Base-by-base conservation (phyloP, 2,113 vertebrate genomes). In the Pelmatolapia mariae region DNA sequence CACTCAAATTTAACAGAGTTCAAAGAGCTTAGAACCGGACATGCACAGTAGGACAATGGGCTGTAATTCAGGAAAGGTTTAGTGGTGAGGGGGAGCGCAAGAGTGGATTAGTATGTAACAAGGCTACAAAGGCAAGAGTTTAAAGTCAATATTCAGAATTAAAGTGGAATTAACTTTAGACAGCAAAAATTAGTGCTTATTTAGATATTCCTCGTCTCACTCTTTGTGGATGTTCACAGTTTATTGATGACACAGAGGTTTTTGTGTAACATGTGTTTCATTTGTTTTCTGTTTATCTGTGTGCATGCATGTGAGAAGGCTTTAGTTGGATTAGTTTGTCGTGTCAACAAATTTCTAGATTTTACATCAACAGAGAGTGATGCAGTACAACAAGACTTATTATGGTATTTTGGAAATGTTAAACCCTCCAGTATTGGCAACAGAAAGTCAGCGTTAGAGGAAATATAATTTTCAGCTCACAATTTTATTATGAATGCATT, bases 31-130 rank as follows among this genome's bases (percentile, higher is more conserved):
- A 92, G 76, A 86, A 86, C 84, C 22, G 90, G 92, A 83, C 87
- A 80, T 81, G 81, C 87, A 90, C 87, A 91, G 45, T 82, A 82
- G 93, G 89, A 92, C 90, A 89, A 76, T 83, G 63, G 7, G 76
- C 59, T 90, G 86, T 92, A 93, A 91, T 92, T 95, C 88, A 91
- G 85, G 80, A 82, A 90, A 84, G 92, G 47, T 94, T 94, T 92
- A 92, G 84, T 52, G 76, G 80, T 73, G 81, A 91, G 84, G 85
- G 86, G 16, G 59, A 90, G 81, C 56, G 33, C 47, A 80, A 57
- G 81, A 81, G 81, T 89, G 89, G 91, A 94, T 95, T 94, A 94
- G 71, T 86, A 61, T 47, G 47, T 84, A 84, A 89, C 82, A 54
- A 83, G 33, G 71, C 76, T 83, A 68, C 71, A 82, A 57, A 63